These are phyloP conservation scores for Ciconia maguari DNA, from an alignment of 2,113 vertebrate species.

Conservation along the genomic window DNA sequence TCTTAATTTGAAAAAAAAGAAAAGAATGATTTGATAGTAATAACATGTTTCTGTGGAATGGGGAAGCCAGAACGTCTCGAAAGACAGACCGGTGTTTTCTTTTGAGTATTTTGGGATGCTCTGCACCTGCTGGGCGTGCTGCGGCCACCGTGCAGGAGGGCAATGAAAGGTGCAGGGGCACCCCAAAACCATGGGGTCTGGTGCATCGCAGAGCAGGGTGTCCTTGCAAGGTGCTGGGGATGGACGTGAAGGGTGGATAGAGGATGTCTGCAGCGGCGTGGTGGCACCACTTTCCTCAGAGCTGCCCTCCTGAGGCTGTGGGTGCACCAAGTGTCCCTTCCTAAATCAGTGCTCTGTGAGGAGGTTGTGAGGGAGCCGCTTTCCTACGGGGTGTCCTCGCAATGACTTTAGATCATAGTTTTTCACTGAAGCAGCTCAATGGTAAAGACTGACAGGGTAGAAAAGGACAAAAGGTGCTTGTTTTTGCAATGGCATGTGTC, in stretches of 20 bases:
- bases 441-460: neutral
- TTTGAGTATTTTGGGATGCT: neutral
- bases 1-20: no score
- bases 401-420: neutral
- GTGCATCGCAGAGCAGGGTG: rapidly evolving
- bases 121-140: neutral
- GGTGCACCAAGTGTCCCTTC: neutral
- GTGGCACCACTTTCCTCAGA: neutral
- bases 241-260: neutral
- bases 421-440: neutral
- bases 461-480: neutral
- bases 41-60: neutral
- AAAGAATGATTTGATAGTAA: neutral
- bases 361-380: neutral
- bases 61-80: neutral
- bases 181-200: rapidly evolving
- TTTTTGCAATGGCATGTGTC: rapidly evolving
- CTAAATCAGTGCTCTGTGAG: neutral
- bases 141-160: neutral
- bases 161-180: neutral
- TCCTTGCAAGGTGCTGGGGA: neutral
- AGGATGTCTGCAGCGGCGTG: neutral
- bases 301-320: neutral
- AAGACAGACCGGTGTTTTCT: neutral
- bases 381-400: rapidly evolving